Base-by-base conservation (phyloP, 2,113 vertebrate genomes). In the Ellobius talpinus region DNA sequence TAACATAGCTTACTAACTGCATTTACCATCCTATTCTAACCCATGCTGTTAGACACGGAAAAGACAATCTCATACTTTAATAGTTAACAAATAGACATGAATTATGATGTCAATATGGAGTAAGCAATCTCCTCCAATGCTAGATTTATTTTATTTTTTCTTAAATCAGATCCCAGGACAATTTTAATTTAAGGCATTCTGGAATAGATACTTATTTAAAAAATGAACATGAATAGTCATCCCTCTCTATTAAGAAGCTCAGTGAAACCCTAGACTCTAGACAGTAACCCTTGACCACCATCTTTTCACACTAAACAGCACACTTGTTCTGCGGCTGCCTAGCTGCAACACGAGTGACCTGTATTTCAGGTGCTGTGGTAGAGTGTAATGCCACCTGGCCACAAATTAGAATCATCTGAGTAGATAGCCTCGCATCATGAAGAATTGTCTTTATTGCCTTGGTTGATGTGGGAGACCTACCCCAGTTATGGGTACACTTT, bases 111-210 rank as follows among this genome's bases (percentile, higher is more conserved):
- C 24, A 50, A 24, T 12, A 61, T 39, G 7, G 79, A 58, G 1
- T 65, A 84, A 12, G 3, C 24, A 45, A 16, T 0, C 90, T 91
- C 73, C 16, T 79, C 65, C 76, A 90, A 42, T 21, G 47, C 86
- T 72, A 26, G 89, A 42, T 93, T 50, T 68, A 39, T n/a, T 2
- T n/a, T n/a, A n/a, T 85, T 61, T 70, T 2, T n/a, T 85, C 52
- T 70, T 70, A 93, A 82, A 61, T 94, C 36, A 93, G 13, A 82
- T 87, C 86, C 26, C 12, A 86, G 33, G n/a, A 89, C 8, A 82
- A 90, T 92, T 96, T 85, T 89, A 74, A 94, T 78, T 72, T 66
- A 96, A 78, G 0, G 1, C 84, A 5, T 79, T 52, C 21, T 65
- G 26, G 31, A 93, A 91, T 7, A 68, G 50, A 90, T 52, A 82